These are phyloP conservation scores for Notodonta ziczac DNA, from an alignment of 2,888 invertebrate species.

Conservation along the genomic window DNA sequence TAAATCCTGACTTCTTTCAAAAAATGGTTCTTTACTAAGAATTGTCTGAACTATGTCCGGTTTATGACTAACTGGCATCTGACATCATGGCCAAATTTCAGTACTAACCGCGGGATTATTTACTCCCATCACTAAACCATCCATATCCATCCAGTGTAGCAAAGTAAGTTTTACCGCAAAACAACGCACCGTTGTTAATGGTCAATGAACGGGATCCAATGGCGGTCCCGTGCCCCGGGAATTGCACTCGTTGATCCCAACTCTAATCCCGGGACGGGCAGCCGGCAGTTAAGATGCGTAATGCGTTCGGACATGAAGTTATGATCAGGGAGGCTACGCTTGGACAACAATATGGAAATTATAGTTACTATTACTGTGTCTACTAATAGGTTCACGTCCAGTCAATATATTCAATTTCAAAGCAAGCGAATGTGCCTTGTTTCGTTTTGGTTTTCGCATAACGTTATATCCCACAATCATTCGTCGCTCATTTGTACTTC, in stretches of 20 bases:
- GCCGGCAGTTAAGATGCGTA: constrained; percentile 49
- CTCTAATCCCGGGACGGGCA: constrained; percentile 49
- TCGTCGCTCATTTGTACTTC: no score
- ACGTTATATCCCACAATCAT: no score
- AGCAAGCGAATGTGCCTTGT: no score
- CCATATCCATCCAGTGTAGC: not conserved
- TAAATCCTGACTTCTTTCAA: no score
- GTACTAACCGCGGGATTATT: not conserved
- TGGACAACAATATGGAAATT: not conserved
- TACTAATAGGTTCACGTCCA: no score
- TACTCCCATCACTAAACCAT: not conserved
- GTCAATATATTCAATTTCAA: no score
- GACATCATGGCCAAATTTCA: not conserved
- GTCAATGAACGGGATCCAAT: constrained; percentile 59
- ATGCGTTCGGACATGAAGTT: constrained; percentile 40
- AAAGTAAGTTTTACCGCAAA: constrained; percentile 40
- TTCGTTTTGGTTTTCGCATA: no score
- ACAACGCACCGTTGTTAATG: constrained; percentile 51
- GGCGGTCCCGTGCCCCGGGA: constrained; percentile 46
- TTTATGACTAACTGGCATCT: not conserved
- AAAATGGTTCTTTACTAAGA: no score
- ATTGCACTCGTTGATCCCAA: constrained; percentile 53
- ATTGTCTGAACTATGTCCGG: no score
- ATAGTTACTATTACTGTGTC: not conserved
- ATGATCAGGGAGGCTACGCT: constrained; percentile 20